Conservation (phyloP, 1,140 invertebrate species). For the Nixonia krombeini region DNA sequence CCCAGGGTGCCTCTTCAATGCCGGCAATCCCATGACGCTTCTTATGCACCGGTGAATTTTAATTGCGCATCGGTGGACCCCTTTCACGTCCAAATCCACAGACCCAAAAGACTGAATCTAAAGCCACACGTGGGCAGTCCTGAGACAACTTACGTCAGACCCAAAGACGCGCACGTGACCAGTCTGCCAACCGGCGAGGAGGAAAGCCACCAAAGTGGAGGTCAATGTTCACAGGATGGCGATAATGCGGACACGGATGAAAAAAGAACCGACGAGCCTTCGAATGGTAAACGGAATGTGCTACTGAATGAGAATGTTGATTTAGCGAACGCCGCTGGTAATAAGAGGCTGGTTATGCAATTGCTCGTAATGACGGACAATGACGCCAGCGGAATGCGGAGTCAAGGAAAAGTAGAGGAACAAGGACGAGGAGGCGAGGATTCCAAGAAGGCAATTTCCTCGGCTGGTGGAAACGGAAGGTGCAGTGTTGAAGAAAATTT, state of each 20-base stretch:
- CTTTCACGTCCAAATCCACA: slow-evolving; percentile 48
- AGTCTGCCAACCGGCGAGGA: slow-evolving; percentile 1
- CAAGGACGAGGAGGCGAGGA: too few species aligned
- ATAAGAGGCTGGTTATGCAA: background rate
- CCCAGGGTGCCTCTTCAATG: background rate
- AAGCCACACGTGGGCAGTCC: slow-evolving; percentile 55
- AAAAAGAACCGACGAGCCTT: background rate
- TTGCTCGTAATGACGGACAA: background rate
- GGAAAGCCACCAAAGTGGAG: background rate
- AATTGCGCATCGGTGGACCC: slow-evolving; percentile 56
- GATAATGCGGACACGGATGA: background rate
- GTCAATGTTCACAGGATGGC: background rate
- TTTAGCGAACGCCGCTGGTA: background rate
- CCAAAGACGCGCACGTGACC: slow-evolving; percentile 3
- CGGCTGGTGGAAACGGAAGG: too few species aligned
- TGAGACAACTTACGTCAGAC: slow-evolving; percentile 46
- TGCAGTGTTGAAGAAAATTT: too few species aligned
- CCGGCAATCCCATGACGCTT: slow-evolving; percentile 1
- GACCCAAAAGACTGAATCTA: slow-evolving; percentile 53
- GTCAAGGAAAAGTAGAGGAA: too few species aligned
- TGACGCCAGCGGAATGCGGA: background rate
- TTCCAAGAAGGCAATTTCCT: too few species aligned
- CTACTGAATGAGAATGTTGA: background rate
- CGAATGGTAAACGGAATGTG: background rate
- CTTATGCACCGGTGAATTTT: slow-evolving; percentile 1